These are phyloP conservation scores for Leuciscus idus DNA, from an alignment of 2,113 vertebrate species.

Conservation along the genomic window DNA sequence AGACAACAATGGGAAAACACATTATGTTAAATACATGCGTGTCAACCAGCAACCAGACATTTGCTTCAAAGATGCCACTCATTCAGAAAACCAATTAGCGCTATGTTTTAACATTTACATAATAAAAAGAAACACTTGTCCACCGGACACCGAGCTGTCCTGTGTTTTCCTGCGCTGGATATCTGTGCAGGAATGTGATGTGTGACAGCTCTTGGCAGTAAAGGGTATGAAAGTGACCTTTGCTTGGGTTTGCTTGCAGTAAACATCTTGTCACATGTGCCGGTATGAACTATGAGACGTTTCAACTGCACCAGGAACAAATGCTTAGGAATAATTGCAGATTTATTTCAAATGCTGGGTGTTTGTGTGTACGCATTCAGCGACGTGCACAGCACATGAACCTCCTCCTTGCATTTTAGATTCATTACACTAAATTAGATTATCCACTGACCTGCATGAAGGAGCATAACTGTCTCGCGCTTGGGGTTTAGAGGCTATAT, in stretches of 20 bases:
- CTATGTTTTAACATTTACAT: conserved; percentile 14
- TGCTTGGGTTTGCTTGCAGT: conserved; percentile 52
- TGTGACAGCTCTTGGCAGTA: conserved; percentile 55
- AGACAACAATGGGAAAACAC: neutral
- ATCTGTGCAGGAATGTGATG: conserved; percentile 29
- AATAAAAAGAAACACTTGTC: conserved; percentile 30
- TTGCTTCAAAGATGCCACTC: neutral
- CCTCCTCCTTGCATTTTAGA: conserved; percentile 5
- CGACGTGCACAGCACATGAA: neutral
- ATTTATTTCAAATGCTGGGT: conserved; percentile 11
- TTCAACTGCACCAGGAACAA: conserved; percentile 31
- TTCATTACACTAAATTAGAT: conserved; percentile 20
- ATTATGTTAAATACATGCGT: neutral
- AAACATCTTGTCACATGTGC: conserved; percentile 46
- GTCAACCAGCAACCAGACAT: conserved; percentile 3
- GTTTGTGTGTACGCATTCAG: neutral
- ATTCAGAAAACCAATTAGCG: conserved; percentile 15
- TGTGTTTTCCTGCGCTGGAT: conserved; percentile 34
- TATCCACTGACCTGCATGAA: conserved; percentile 30
- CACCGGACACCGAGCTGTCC: conserved; percentile 9
- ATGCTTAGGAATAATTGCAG: conserved; percentile 4
- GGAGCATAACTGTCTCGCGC: conserved; percentile 9
- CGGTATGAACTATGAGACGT: conserved; percentile 36
- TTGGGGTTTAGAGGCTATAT: conserved; percentile 10
- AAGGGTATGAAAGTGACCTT: conserved; percentile 51